Base-by-base conservation (phyloP, 2,888 invertebrate species). In the Ariolimax columbianus region DNA sequence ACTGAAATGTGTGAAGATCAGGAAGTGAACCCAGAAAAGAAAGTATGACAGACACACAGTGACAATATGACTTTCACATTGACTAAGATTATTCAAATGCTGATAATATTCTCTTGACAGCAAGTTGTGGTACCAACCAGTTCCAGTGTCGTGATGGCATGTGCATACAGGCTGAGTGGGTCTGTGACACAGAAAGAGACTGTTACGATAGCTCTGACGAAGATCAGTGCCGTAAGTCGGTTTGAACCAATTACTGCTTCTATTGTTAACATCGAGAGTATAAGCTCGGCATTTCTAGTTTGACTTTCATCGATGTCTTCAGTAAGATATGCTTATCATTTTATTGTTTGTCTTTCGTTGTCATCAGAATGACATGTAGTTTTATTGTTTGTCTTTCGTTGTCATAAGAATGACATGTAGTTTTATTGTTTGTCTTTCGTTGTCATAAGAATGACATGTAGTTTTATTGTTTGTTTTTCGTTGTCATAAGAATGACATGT, bases 121-220 rank as follows among this genome's bases (percentile, higher is more conserved):
- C 73, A 55, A 36, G 66, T 23, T 87, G 87, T 36, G 77, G 70
- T 6, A 19, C 80, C 17, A 68, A 79, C 68, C 73, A 85, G 70
- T 87, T 87, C 87, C 73, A 72, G 47, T 87, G 87, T 70, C 70
- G 51, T 4, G 68, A 80, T 51, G 85, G 85, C 23, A 36, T n/a
- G 9, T 87, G 87, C 73, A 87, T 87, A 38, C 87, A 83, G 47
- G n/a, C 7, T 1, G 87, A 87, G 66, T 87, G 87, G 87, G 66
- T 80, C 9, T 87, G 87, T 40, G 87, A 87, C 79, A 87, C 87
- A 23, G 80, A 85, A 33, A 23, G 30, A 2, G 87, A 87, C 73
- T 87, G 87, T 33, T 38, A 26, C 19, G 87, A 87, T 38, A 70
- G 77, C 33, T 87, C 87, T 68, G 87, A 87, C 36, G 87, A 87